A percentile compares a stretch with the other conserved stretches of the same genome.
phyloP scores from a whole-genome alignment of 1,140 invertebrate genomes.

The Ladona fulva region DNA sequence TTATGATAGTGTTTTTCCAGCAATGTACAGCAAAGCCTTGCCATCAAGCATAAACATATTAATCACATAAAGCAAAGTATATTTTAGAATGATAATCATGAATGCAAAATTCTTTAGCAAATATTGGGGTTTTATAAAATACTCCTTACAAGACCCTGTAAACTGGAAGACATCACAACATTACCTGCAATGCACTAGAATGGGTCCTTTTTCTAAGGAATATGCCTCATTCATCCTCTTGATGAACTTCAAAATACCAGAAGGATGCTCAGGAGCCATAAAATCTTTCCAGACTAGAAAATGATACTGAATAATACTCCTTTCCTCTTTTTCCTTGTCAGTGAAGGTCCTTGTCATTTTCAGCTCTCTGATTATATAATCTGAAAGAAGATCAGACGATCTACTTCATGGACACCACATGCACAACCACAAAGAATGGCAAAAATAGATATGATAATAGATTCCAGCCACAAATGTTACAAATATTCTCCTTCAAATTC shows the following conservation, averaged over 20 bases:
- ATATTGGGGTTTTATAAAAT: no score
- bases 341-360: slow-evolving; percentile 46
- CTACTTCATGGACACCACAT: no score
- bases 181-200: slow-evolving; percentile 78
- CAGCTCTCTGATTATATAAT: slow-evolving; percentile 72
- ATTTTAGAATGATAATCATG: no score
- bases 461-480: no score
- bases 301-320: slow-evolving; percentile 83
- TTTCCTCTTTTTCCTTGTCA: slow-evolving; percentile 48
- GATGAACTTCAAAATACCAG: slow-evolving; percentile 82
- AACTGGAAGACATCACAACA: not conserved
- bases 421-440: not conserved
- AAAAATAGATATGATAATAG: not conserved
- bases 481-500: no score
- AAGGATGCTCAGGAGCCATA: slow-evolving; percentile 83
- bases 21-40: no score
- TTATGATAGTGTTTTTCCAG: no score
- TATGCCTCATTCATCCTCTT: slow-evolving; percentile 82
- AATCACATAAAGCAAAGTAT: no score
- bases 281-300: slow-evolving; percentile 94
- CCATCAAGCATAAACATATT: no score
- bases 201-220: slow-evolving; percentile 67
- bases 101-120: no score
- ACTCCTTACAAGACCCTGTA: not conserved
- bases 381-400: no score